Percentiles rank a stretch among this genome's conserved stretches.
These are phyloP conservation scores for Diacarnus erythraeanus DNA, from an alignment of 37 sponge, comb jelly and placozoan species.

Conservation along the genomic window DNA sequence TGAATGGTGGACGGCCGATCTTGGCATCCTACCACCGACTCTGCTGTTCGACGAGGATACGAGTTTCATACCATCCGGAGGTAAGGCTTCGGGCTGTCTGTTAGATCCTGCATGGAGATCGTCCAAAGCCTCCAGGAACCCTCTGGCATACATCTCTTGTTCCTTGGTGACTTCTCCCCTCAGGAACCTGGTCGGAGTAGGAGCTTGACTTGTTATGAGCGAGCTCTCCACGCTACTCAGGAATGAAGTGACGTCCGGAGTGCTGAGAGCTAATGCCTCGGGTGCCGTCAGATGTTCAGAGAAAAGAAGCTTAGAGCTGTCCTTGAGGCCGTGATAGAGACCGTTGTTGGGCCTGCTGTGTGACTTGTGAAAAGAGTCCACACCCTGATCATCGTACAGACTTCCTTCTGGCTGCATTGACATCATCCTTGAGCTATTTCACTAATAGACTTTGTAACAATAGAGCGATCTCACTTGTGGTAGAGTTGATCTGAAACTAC, in stretches of 20 bases:
- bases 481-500: too few species aligned
- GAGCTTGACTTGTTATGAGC: constrained; percentile 26
- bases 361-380: constrained; percentile 29
- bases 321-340: constrained; percentile 27
- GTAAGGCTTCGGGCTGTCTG: constrained; percentile 2
- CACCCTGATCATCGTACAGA: constrained; percentile 53
- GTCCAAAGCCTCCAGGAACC: constrained; percentile 66
- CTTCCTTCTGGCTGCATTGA: constrained; percentile 49
- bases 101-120: constrained; percentile 27
- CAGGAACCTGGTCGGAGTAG: constrained; percentile 31
- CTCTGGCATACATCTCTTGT: constrained; percentile 83
- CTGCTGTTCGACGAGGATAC: background rate
- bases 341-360: background rate
- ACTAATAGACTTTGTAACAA: too few species aligned
- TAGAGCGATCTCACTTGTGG: too few species aligned
- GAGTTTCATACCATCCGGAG: background rate
- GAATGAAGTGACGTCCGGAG: constrained; percentile 43
- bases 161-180: constrained; percentile 56
- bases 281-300: background rate
- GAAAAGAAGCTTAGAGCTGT: constrained; percentile 10
- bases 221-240: constrained; percentile 25
- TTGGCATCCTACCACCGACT: background rate
- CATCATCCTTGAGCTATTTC: constrained; percentile 41
- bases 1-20: constrained; percentile 8
- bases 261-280: constrained; percentile 20